Evolutionary conservation across 2,888 invertebrate species (phyloP), one percentile per base, ranked within the genome.

Genomic region (Temnothorax unifasciatus): DNA sequence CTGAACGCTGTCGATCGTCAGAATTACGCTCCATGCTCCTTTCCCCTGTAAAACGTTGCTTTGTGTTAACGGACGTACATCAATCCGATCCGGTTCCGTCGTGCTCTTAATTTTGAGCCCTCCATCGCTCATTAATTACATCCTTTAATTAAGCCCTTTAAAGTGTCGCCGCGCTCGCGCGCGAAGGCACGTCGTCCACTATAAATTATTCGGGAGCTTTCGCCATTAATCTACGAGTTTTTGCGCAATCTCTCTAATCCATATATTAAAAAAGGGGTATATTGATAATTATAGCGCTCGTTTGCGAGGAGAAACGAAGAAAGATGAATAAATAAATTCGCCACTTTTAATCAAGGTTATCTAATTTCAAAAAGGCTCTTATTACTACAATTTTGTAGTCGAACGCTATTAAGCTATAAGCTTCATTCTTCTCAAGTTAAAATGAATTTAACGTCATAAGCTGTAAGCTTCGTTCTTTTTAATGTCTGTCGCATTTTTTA

Each of bases 21-120:
- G 93, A 0, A 96, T 96, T 11, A 97, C 96, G 92, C 96, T 96
- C 96, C 97, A 98, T 92, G 95, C 96, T 38, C 97, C 97, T 82
- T 95, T 95, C 74, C 97, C 97, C 96, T 97, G 81, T 29, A 84
- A 88, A 52, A 68, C 2, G 25, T 44, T 29, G 11, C 47, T 63
- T 54, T 52, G 47, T 25, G 63, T 52, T 52, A 77, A 77, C 38
- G 41, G 41, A 13, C 38, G 4, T 54, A 38, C 44, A 54, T 68
- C 68, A 71, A 69, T 77, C 44, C 41, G 15, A 68, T 52, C 25
- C 5, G 9, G 54, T 50, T n/a, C 6, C 21, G 21, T 1, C 38
- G 38, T 21, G 50, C 59, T 73, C 71, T 79, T 79, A 71, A 71
- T 79, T 71, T 79, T 34, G 18, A 25, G 47, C 47, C 44, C 13